Conservation (phyloP, 2,888 invertebrate genomes). For the Blastobasis lacticolella region DNA sequence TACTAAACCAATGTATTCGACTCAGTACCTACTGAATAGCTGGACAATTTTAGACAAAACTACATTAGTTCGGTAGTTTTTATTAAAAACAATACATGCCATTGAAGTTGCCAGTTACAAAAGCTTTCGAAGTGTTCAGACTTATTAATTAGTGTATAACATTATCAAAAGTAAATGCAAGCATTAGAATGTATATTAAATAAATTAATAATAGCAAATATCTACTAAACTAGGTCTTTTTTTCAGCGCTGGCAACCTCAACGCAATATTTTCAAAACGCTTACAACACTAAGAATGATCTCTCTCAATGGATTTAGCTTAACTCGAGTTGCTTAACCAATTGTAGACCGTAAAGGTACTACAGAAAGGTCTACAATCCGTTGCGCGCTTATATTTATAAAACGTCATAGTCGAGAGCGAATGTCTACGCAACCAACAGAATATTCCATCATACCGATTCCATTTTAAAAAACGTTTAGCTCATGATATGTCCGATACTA, state of each 20-base stretch:
- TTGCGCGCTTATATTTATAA: constrained; percentile 9
- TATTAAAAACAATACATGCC: neutral
- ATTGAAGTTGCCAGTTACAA: neutral
- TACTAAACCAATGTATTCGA: too few species aligned
- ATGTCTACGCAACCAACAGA: constrained; percentile 36
- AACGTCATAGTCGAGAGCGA: constrained; percentile 18
- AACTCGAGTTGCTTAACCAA: constrained; percentile 29
- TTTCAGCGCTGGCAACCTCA: constrained; percentile 46
- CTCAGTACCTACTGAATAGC: too few species aligned
- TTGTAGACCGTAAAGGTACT: constrained; percentile 26
- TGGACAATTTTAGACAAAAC: too few species aligned
- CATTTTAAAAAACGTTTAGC: constrained; percentile 21
- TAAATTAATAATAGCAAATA: constrained; percentile 18
- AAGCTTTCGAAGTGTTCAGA: too few species aligned
- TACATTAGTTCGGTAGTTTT: too few species aligned
- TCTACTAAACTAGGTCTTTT: constrained; percentile 7
- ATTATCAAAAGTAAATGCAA: constrained; percentile 55
- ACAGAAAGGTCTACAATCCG: constrained; percentile 21
- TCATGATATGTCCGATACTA: constrained; percentile 51
- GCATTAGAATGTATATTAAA: constrained; percentile 40
- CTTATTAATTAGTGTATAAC: constrained; percentile 28
- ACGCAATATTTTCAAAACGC: constrained; percentile 37
- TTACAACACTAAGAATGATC: constrained; percentile 58
- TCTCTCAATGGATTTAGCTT: constrained; percentile 56
- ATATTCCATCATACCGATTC: constrained; percentile 46